Base-by-base conservation (phyloP, 92 coral and sea anemone genomes). In the Porites cylindrica region DNA sequence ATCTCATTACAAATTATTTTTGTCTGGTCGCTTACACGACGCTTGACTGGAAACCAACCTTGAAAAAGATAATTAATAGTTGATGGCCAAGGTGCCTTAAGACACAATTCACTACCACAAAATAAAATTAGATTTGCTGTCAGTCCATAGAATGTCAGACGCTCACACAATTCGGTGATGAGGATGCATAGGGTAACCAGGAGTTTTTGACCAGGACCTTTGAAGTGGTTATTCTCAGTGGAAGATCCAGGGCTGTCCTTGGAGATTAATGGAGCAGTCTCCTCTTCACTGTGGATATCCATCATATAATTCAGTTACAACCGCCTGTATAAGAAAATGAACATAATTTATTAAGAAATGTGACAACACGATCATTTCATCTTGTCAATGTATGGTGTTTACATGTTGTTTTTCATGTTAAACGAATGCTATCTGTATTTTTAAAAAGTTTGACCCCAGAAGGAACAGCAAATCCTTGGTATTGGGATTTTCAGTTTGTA, bases 101-200 rank as follows among this genome's bases (percentile, higher is more conserved):
- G 77, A 0, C 77, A 16, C 56, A 96, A 80, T 60, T 82, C 85
- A 70, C 83, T 94, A 20, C 79, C 73, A 43, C 89, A 88, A 92
- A 96, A 96, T 20, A 94, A 87, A 75, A 93, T 85, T 38, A 95
- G 77, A 71, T 96, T 96, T 53, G 93, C 97, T 6, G 90, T 89
- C 61, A 96, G 58, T 8, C 98, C 99, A 93, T 96, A 95, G 75
- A 86, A 96, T 2, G 99, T 95, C 24, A 96, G 70, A 26, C 97
- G 83, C 69, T 96, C 99, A 82, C 99, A 96, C 1, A 96, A 69
- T 88, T 95, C 99, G 7, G 98, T 96, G 12, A 96, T 64, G 79
- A 96, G 92, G 75, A 96, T 93, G 66, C 98, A 95, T n/a, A 91
- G 54, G 9, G 91, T 88, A 56, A 92, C 98, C 61, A 56, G 61